Percentiles rank a stretch among this genome's conserved stretches.
Conservation (phyloP, 2,113 vertebrate genomes). For the Etheostoma cragini region DNA sequence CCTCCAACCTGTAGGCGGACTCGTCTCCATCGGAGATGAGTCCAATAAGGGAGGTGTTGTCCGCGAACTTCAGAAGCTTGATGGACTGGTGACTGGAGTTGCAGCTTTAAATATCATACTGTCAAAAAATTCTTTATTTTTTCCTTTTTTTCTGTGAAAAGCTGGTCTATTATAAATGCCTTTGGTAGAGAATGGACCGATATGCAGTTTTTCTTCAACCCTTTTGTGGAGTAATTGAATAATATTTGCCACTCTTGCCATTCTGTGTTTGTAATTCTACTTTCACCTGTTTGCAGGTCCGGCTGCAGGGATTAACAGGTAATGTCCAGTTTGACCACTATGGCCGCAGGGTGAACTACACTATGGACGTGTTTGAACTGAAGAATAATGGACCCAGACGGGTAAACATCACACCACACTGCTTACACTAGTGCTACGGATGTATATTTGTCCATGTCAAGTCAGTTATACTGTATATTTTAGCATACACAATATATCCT, state of each 20-base stretch:
- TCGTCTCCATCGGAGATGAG: too few species aligned
- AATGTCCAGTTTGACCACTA: slow-evolving; percentile 99
- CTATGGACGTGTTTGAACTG: slow-evolving; percentile 98
- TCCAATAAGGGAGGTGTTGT: too few species aligned
- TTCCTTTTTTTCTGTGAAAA: not conserved
- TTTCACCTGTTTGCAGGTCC: slow-evolving; percentile 85
- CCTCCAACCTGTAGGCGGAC: too few species aligned
- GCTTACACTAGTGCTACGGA: not conserved
- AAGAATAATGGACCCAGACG: slow-evolving; percentile 95
- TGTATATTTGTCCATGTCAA: not conserved
- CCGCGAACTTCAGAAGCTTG: too few species aligned
- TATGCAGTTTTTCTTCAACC: not conserved
- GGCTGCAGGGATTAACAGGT: slow-evolving; percentile 96
- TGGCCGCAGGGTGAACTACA: slow-evolving; percentile 97
- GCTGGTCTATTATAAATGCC: not conserved
- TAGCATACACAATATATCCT: not conserved
- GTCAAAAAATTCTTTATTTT: not conserved
- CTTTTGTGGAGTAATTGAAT: not conserved
- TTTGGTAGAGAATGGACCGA: not conserved
- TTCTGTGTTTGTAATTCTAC: not conserved
- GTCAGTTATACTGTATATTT: not conserved
- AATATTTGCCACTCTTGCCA: not conserved
- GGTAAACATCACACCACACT: slow-evolving; percentile 80
- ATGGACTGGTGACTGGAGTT: too few species aligned
- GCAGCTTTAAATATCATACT: not conserved